Evolutionary conservation across 2,113 vertebrate genomes (phyloP).

Genomic region (Pampusana beccarii): DNA sequence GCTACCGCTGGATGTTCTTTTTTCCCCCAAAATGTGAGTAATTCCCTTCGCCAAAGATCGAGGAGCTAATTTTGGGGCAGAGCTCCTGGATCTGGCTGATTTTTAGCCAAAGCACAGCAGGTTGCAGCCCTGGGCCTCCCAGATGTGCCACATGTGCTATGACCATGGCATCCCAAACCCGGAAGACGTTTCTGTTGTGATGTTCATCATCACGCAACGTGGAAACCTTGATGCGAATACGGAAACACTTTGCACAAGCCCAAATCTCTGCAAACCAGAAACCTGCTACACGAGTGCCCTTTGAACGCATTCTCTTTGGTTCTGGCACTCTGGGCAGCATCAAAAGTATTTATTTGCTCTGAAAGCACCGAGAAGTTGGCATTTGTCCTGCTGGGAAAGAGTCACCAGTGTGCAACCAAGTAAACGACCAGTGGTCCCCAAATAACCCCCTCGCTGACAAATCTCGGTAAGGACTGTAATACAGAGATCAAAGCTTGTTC

Average conservation of each 20-base stretch:
- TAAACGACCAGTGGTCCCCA: neutral
- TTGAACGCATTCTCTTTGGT: neutral
- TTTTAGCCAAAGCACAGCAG: neutral
- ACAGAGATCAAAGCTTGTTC: neutral
- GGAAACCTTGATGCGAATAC: neutral
- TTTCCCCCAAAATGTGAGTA: neutral
- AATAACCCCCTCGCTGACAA: neutral
- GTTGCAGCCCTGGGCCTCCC: neutral
- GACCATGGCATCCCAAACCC: neutral
- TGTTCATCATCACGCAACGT: accelerated
- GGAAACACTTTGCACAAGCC: neutral
- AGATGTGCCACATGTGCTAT: neutral
- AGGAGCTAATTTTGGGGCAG: neutral
- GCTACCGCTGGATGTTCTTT: neutral
- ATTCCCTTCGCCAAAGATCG: neutral
- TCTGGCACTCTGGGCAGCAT: neutral
- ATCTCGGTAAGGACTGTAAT: neutral
- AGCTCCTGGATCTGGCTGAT: neutral
- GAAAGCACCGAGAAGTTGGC: neutral
- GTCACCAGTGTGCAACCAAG: accelerated
- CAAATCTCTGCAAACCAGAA: neutral
- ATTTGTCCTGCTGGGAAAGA: neutral
- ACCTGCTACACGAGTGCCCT: neutral
- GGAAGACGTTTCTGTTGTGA: neutral
- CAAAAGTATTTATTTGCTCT: neutral